Evolutionary conservation across 2,888 invertebrate species (phyloP), one percentile per base, ranked within the genome.

Genomic region (Drosophila ezoana): DNA sequence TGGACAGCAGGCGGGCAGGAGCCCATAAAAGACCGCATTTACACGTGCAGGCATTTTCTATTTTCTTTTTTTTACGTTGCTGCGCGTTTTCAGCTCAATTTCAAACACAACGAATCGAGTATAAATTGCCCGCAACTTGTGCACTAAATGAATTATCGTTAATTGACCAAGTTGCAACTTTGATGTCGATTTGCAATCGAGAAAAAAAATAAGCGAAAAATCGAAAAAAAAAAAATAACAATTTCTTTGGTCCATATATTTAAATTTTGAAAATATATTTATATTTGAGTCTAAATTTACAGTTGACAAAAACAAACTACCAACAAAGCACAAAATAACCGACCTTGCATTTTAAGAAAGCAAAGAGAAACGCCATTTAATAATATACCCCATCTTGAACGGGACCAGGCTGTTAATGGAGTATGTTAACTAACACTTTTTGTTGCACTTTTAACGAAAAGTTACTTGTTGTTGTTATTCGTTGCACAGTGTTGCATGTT

Each of bases 401-500:
- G 11, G 37, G 10, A 28, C 8, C 23, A 14, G 8, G 28, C 23
- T 28, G 28, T 11, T 28, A 28, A 40, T 13, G 28, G 14, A 20
- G n/a, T 38, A 52, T 52, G 16, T 43, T 54, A 54, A 41, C 18
- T 18, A 6, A 44, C 4, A 56, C 13, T 9, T 13, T 18, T 32
- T 18, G 23, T 48, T 57, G 44, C 44, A 18, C 4, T 41, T 41
- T 41, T 41, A 18, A 14, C 41, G 11, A 18, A 18, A 41, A 16
- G 52, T 32, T 52, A 28, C 9, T 16, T 5, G n/a, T 43, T 40
- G 52, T 52, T 28, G 28, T 63, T 23, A 18, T 62, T 62, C 44
- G 63, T 64, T 62, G 48, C 41, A 23, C 40, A 48, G 48, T 62
- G 47, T 61, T 61, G 4, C 16, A n/a, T 61, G 28, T 43, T 43